Percentiles rank a stretch among this genome's conserved stretches.
These are phyloP conservation scores for Chouioia cunea DNA, from an alignment of 2,888 invertebrate genomes.

Conservation along the genomic window DNA sequence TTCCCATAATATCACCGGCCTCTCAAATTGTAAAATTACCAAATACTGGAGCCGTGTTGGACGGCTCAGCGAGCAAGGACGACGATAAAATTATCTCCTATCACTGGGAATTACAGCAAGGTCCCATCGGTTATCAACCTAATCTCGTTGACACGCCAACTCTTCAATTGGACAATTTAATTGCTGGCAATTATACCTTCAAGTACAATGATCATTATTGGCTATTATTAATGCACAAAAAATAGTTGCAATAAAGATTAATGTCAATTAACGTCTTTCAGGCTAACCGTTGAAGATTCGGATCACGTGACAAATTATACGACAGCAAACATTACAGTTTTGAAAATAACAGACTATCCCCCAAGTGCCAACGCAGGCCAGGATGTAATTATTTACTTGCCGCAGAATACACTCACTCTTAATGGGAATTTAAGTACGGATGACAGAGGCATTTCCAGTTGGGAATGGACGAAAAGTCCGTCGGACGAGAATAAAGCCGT, in stretches of 20 bases:
- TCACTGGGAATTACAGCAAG: slow-evolving; percentile 93
- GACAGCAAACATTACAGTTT: slow-evolving; percentile 88
- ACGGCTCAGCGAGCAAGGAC: slow-evolving; percentile 83
- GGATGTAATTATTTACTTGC: slow-evolving; percentile 90
- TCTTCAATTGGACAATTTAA: slow-evolving; percentile 85
- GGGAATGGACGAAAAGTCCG: slow-evolving; percentile 95
- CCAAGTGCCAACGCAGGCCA: slow-evolving; percentile 95
- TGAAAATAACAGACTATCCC: slow-evolving; percentile 93
- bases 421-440: slow-evolving; percentile 93
- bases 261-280: slow-evolving; percentile 53
- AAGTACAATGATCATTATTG: slow-evolving; percentile 68
- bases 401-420: slow-evolving; percentile 85
- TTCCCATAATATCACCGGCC: slow-evolving; percentile 87
- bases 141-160: slow-evolving; percentile 84
- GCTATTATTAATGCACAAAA: slow-evolving; percentile 17
- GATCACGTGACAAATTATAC: slow-evolving; percentile 89
- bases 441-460: slow-evolving; percentile 91
- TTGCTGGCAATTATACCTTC: slow-evolving; percentile 91
- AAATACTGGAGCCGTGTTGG: slow-evolving; percentile 90
- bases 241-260: neutral
- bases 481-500: slow-evolving; percentile 91
- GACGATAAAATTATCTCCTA: slow-evolving; percentile 89
- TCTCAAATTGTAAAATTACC: slow-evolving; percentile 90
- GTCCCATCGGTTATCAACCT: slow-evolving; percentile 88
- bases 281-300: slow-evolving; percentile 90